phyloP scores from a whole-genome alignment of 2,113 vertebrate species.

The Dasypus novemcinctus region DNA sequence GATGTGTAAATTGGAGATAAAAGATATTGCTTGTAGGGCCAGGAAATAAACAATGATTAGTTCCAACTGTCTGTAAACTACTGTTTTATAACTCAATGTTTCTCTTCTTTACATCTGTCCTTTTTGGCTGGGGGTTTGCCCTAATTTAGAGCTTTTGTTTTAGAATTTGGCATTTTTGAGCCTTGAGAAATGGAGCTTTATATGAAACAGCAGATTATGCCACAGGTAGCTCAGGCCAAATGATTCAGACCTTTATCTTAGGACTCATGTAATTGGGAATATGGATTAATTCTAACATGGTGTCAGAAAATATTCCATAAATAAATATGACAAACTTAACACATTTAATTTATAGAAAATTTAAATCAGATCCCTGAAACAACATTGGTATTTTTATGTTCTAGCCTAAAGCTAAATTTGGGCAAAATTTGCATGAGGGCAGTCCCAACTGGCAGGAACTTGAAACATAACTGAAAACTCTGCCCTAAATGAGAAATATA shows the following conservation, averaged over 20 bases:
- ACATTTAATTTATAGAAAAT: conserved; percentile 82
- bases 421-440: conserved; percentile 77
- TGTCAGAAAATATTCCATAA: conserved; percentile 90
- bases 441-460: conserved; percentile 85
- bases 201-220: conserved; percentile 69
- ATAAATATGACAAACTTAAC: conserved; percentile 86
- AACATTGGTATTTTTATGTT: conserved; percentile 81
- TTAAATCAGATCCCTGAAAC: conserved; percentile 86
- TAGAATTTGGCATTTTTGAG: conserved; percentile 35
- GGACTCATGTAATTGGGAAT: conserved; percentile 72
- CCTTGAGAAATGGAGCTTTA: not conserved
- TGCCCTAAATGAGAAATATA: conserved; percentile 82
- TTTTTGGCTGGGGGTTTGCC: not conserved
- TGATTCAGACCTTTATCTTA: conserved; percentile 74
- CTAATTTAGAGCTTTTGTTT: conserved; percentile 35
- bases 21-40: not conserved
- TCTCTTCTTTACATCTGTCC: not conserved
- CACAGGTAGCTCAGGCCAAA: conserved; percentile 64
- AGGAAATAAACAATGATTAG: not conserved
- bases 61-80: not conserved
- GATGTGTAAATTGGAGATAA: not conserved
- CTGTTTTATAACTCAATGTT: not conserved
- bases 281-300: conserved; percentile 86
- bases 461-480: conserved; percentile 86
- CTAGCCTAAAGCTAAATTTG: conserved; percentile 82